A percentile compares a stretch with the other conserved stretches of the same genome.
phyloP scores from a whole-genome alignment of 1,140 invertebrate genomes.

The Drosophila paulistorum region DNA sequence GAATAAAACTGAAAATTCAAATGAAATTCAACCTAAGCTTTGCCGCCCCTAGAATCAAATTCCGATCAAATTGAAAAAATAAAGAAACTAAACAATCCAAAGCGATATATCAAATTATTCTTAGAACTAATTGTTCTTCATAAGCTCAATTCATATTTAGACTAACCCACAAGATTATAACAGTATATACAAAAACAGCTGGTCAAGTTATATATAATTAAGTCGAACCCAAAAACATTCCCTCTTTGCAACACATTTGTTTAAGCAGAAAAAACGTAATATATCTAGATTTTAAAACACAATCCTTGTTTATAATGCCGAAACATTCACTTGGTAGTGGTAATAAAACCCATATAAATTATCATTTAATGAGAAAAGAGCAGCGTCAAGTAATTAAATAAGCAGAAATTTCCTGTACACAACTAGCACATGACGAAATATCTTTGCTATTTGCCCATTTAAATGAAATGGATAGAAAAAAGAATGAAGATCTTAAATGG shows the following conservation, averaged over 20 bases:
- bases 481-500: background rate
- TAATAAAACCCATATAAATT: constrained; percentile 1
- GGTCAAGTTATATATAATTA: background rate
- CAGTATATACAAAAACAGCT: too few species aligned
- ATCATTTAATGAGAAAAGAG: background rate
- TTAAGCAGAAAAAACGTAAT: background rate
- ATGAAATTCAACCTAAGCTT: too few species aligned
- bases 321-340: background rate
- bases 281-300: background rate
- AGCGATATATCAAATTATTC: too few species aligned
- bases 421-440: background rate
- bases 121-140: too few species aligned
- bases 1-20: background rate
- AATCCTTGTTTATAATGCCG: background rate
- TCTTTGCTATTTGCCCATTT: background rate
- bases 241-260: too few species aligned
- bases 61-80: too few species aligned
- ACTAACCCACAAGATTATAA: too few species aligned
- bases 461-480: background rate
- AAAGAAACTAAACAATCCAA: too few species aligned
- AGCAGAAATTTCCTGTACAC: background rate
- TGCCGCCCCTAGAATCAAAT: too few species aligned
- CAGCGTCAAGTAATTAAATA: constrained; percentile 1
- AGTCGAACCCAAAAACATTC: background rate
- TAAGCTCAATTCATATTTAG: too few species aligned